Conservation (phyloP, 2,113 vertebrate species). For the Microtus ochrogaster region DNA sequence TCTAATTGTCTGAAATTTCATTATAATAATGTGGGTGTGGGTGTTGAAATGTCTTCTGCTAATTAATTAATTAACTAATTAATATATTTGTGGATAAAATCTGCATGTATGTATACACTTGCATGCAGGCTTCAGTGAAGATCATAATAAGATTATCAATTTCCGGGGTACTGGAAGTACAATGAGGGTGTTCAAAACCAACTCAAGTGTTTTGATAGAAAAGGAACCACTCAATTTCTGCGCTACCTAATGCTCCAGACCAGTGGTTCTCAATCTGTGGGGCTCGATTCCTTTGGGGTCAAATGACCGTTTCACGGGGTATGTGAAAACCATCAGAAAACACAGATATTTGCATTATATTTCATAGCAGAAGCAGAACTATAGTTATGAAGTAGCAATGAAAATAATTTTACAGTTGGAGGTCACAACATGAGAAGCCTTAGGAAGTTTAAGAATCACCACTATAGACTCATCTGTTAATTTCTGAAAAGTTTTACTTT, state of each 20-base stretch:
- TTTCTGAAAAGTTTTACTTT: background rate
- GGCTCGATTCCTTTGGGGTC: background rate
- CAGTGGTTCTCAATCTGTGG: background rate
- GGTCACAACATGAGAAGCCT: background rate
- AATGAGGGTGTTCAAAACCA: background rate
- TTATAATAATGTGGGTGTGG: background rate
- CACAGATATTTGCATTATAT: background rate
- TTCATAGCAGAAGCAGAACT: background rate
- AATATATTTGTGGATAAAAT: background rate
- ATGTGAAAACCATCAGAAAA: background rate
- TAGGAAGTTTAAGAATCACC: background rate
- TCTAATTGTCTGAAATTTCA: background rate
- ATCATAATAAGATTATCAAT: background rate
- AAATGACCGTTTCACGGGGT: background rate
- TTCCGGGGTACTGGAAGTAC: background rate
- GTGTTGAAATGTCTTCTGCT: background rate
- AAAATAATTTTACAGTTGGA: background rate
- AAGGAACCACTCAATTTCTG: background rate
- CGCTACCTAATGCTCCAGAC: no score
- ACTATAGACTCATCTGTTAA: background rate
- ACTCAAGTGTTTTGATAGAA: background rate
- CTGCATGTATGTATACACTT: background rate
- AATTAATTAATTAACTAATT: background rate
- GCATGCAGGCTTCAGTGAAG: no score
- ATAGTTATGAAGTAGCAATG: background rate